Percentiles rank a stretch among this genome's conserved stretches.
These are phyloP conservation scores for Nyctibius grandis DNA, from an alignment of 2,797 vertebrate genomes.

Conservation along the genomic window DNA sequence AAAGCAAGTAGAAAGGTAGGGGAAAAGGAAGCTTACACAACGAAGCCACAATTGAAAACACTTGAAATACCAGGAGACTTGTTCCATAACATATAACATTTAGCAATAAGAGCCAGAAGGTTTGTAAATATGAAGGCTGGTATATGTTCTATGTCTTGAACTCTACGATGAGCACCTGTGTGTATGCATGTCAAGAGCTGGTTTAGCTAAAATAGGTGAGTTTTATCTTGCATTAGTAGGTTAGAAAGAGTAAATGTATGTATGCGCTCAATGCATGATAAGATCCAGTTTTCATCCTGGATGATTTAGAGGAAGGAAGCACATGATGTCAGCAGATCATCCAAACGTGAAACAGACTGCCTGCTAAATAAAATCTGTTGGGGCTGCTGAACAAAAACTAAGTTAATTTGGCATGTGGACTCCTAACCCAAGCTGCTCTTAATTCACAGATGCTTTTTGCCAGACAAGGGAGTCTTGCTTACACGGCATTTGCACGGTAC, in stretches of 20 bases:
- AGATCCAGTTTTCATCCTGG: background rate
- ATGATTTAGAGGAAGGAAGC: background rate
- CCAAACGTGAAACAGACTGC: conserved; percentile 9
- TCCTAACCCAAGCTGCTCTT: conserved; percentile 29
- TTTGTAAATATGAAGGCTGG: background rate
- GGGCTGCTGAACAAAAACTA: background rate
- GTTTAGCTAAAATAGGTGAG: background rate
- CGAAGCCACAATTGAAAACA: background rate
- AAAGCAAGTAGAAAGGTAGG: background rate
- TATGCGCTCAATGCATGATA: background rate
- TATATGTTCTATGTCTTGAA: background rate
- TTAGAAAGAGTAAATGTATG: background rate
- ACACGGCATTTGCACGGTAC: background rate
- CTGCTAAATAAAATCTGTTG: conserved; percentile 44
- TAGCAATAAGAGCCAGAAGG: background rate
- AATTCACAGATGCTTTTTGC: background rate
- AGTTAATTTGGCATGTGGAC: conserved; percentile 45
- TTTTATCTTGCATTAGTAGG: background rate
- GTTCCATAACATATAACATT: background rate
- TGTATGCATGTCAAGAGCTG: background rate
- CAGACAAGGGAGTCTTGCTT: conserved; percentile 29
- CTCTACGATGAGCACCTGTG: background rate
- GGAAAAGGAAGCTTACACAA: background rate
- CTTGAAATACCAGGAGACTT: background rate
- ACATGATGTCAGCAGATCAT: background rate